phyloP scores from a whole-genome alignment of 1,140 invertebrate species.

The Rhizoglyphus robini region DNA sequence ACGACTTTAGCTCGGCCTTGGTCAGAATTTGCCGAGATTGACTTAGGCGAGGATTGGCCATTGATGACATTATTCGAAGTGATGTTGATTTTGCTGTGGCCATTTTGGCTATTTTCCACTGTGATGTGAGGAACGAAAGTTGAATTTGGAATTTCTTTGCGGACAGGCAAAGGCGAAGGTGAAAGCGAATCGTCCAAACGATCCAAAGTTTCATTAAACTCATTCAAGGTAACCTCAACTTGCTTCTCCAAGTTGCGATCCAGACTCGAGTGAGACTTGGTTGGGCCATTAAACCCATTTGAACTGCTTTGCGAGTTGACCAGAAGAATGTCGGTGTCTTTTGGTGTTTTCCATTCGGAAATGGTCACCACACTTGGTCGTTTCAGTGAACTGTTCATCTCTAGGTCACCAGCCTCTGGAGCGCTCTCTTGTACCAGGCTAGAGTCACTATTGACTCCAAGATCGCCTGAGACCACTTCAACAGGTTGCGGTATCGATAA shows the following conservation, averaged over 20 bases:
- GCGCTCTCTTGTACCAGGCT: no score
- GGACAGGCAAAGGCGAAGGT: not conserved
- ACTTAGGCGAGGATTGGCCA: not conserved
- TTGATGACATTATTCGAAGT: not conserved
- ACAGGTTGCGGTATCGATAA: not conserved
- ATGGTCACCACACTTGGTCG: constrained; percentile 7
- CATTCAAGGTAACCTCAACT: not conserved
- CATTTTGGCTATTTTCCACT: not conserved
- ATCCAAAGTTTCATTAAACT: not conserved
- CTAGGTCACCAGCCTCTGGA: not conserved
- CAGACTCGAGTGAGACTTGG: not conserved
- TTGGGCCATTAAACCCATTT: not conserved
- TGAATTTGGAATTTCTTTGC: not conserved
- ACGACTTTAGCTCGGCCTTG: not conserved
- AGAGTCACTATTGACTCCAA: not conserved
- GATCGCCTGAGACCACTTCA: not conserved
- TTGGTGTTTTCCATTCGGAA: not conserved
- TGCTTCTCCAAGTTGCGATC: not conserved
- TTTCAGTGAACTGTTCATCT: constrained; percentile 6
- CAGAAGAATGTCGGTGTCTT: not conserved
- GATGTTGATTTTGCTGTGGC: not conserved
- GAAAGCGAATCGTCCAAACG: not conserved
- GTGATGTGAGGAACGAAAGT: not conserved
- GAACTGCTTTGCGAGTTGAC: not conserved
- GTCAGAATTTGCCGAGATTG: not conserved